phyloP scores from a whole-genome alignment of 2,888 invertebrate species.

The Allolobophora icterica region DNA sequence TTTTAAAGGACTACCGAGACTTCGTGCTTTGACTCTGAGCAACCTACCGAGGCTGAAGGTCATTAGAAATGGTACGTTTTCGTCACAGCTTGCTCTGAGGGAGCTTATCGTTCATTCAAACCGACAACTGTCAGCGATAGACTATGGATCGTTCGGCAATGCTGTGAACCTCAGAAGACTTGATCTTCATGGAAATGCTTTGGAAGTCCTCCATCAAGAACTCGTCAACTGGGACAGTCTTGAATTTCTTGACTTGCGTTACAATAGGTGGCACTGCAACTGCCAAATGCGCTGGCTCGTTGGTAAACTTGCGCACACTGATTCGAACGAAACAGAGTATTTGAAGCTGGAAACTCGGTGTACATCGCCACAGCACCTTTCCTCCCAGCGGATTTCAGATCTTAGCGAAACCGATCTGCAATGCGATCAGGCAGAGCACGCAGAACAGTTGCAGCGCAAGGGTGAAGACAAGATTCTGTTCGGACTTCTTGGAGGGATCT shows the following conservation, averaged over 20 bases:
- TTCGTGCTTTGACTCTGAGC: conserved; percentile 33
- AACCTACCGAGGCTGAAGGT: conserved; percentile 37
- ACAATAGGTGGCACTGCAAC: conserved; percentile 44
- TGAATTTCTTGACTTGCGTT: conserved; percentile 39
- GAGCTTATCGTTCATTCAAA: conserved; percentile 41
- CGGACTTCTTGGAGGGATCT: conserved; percentile 22
- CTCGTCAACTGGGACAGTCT: conserved; percentile 40
- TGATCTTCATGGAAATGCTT: conserved; percentile 41
- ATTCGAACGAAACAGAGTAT: neutral
- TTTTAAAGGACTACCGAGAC: conserved; percentile 37
- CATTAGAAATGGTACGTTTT: conserved; percentile 40
- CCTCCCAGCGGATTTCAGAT: neutral
- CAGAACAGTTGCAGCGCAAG: neutral
- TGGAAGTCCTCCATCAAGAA: conserved; percentile 28
- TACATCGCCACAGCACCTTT: neutral
- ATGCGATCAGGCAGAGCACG: neutral
- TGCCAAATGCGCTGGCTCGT: conserved; percentile 40
- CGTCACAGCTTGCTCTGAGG: conserved; percentile 31
- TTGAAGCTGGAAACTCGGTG: neutral
- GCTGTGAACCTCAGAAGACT: conserved; percentile 25
- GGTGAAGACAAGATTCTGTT: conserved; percentile 23
- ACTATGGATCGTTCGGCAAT: conserved; percentile 36
- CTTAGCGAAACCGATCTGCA: neutral
- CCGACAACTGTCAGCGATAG: conserved; percentile 34
- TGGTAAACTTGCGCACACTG: neutral